Conservation (phyloP, 2,888 invertebrate genomes). For the Patella pellucida region DNA sequence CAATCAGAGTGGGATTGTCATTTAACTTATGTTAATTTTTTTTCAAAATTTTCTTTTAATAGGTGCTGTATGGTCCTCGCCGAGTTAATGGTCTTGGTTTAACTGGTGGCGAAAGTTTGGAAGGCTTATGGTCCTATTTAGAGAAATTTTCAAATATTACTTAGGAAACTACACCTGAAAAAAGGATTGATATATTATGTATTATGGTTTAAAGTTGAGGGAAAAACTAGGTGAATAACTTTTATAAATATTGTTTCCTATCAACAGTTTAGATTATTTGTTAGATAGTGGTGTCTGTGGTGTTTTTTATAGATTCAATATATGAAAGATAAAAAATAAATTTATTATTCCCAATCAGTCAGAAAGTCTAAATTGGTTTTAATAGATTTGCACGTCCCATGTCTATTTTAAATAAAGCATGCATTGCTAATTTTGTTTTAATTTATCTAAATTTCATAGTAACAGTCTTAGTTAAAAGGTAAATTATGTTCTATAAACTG, state of each 20-base stretch:
- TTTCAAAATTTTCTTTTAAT: neutral
- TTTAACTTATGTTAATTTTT: neutral
- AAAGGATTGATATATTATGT: neutral
- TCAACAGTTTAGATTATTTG: no score
- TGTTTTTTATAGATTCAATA: no score
- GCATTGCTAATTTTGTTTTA: no score
- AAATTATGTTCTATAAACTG: neutral
- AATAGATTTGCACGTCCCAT: no score
- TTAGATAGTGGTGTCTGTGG: no score
- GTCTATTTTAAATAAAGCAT: no score
- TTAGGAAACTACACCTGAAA: neutral
- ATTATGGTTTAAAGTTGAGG: neutral
- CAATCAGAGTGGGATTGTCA: neutral
- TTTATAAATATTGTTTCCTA: no score
- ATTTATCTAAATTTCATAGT: no score
- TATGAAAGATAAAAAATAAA: no score
- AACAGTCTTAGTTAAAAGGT: no score
- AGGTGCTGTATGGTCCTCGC: neutral
- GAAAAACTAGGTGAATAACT: neutral
- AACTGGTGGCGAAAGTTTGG: neutral
- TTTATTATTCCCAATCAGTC: no score
- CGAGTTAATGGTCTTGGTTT: neutral
- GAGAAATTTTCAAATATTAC: neutral
- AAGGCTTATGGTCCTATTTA: neutral
- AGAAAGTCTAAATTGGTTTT: no score